phyloP scores from a whole-genome alignment of 2,113 vertebrate species.

The Sebastes schlegelii region DNA sequence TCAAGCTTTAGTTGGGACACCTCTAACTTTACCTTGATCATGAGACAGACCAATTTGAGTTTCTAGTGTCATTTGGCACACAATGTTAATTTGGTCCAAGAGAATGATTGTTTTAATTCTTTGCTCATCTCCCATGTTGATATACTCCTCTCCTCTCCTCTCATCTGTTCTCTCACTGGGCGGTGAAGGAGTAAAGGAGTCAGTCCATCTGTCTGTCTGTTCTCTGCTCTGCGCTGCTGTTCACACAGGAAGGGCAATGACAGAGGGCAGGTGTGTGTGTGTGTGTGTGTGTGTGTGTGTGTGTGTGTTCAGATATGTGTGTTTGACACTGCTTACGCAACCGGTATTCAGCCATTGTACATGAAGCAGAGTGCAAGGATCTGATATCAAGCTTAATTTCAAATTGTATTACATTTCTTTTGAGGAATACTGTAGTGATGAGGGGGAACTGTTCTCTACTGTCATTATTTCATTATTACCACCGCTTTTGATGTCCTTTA shows the following conservation, averaged over 20 bases:
- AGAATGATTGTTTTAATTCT: conserved; percentile 8
- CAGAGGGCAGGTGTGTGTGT: conserved; percentile 65
- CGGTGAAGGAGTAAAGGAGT: conserved; percentile 72
- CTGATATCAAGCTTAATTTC: conserved; percentile 6
- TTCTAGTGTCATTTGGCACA: neutral
- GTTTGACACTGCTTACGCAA: conserved; percentile 8
- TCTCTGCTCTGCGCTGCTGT: conserved; percentile 68
- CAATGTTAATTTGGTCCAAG: conserved; percentile 16
- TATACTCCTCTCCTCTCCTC: conserved; percentile 44
- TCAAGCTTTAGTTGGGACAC: neutral
- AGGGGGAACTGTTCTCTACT: conserved; percentile 41
- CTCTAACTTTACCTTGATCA: neutral
- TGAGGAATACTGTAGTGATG: conserved; percentile 29
- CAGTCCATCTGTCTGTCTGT: conserved; percentile 81
- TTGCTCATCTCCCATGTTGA: neutral
- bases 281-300: conserved; percentile 9
- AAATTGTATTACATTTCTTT: conserved; percentile 14
- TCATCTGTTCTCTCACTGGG: conserved; percentile 80
- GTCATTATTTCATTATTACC: conserved; percentile 30
- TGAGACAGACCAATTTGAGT: neutral
- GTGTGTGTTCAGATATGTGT: conserved; percentile 10
- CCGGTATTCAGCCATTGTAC: neutral
- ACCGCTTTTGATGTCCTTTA: conserved; percentile 6
- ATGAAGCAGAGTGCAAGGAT: neutral
- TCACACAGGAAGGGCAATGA: conserved; percentile 79